phyloP scores from a whole-genome alignment of 2,888 invertebrate species.

The Hydrotaea cyrtoneurina region DNA sequence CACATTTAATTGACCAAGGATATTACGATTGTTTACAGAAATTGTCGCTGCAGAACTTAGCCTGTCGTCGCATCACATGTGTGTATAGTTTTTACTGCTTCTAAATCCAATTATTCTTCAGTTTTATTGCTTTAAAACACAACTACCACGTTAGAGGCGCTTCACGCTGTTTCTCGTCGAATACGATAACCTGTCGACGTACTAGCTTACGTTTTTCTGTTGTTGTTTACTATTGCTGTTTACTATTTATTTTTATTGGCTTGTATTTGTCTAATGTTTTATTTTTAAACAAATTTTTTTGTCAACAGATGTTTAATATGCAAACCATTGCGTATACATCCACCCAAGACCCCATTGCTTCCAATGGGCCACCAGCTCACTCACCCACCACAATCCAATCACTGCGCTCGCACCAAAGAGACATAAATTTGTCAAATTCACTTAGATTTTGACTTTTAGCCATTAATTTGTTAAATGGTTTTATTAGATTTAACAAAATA shows the following conservation, averaged over 20 bases:
- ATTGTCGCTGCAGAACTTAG: no score
- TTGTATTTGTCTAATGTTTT: constrained; percentile 7
- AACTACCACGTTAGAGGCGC: no score
- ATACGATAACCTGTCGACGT: not conserved
- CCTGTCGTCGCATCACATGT: no score
- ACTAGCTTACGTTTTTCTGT: not conserved
- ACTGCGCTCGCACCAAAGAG: not conserved
- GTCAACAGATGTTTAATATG: constrained; percentile 57
- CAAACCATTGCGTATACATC: constrained; percentile 47
- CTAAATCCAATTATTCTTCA: no score
- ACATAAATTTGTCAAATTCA: not conserved
- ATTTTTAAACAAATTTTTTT: constrained; percentile 52
- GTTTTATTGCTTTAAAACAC: no score
- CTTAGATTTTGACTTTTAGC: constrained; percentile 36
- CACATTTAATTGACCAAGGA: no score
- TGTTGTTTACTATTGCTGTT: constrained; percentile 36
- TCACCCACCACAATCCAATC: not conserved
- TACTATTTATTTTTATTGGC: constrained; percentile 42
- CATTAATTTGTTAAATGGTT: constrained; percentile 45
- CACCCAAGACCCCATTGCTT: constrained; percentile 12
- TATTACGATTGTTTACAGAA: no score
- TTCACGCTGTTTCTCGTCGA: not conserved
- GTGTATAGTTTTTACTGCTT: no score
- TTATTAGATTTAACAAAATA: constrained; percentile 40
- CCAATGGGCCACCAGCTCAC: not conserved